Evolutionary conservation across 2,888 invertebrate genomes (phyloP), one percentile per base, ranked within the genome.

Genomic region (Rhagonycha fulva): DNA sequence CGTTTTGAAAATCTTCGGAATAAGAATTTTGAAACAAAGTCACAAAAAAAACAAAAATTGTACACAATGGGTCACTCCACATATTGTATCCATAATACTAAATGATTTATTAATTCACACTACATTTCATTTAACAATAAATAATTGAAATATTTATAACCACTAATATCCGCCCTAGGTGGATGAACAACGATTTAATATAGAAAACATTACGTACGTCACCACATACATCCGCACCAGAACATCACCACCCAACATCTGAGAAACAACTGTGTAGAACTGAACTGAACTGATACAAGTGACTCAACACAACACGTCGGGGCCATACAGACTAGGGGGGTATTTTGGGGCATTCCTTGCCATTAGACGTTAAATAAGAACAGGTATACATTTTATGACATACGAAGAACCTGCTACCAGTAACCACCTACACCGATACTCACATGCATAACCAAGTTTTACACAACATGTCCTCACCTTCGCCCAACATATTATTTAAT

Each of bases 11-110:
- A 30, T 28, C 28, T 61, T 62, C 12, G 24, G 62, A 68, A 61
- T 62, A 14, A 60, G 28, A 71, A 67, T 67, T n/a, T 14, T 23
- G 30, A n/a, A 68, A n/a, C 14, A 75, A 24, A 62, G 62, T 61
- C 14, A 62, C 62, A 32, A 68, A 9, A 9, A 63, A 63, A n/a
- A 68, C 24, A 30, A 68, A 67, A 30, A 68, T 68, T 61, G 62
- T 62, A 62, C 62, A 75, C 75, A 68, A 47, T 14, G 67, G 63
- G 71, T 77, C 77, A 75, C 79, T 76, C 68, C 77, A 79, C 79
- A 79, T 79, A 74, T 72, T 79, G 77, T 72, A 79, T 79, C 79
- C 79, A 79, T 79, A 79, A 72, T 75, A 76, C 28, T 14, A 75
- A 63, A 71, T 63, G 5, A 30, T 66, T 14, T 32, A 32, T 26